These are phyloP conservation scores for Engystomops pustulosus DNA, from an alignment of 2,113 vertebrate species.

Conservation along the genomic window DNA sequence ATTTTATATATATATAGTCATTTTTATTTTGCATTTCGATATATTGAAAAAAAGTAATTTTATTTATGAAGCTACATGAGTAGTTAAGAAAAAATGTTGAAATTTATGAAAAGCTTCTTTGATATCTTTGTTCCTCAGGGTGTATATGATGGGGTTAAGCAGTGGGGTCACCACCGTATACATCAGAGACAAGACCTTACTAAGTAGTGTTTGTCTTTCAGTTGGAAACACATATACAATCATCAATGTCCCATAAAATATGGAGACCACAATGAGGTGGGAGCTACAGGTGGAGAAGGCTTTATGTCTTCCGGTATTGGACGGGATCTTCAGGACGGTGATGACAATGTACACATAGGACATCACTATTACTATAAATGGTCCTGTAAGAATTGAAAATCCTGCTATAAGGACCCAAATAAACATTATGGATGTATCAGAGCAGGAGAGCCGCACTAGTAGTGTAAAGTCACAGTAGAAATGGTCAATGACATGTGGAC, in stretches of 20 bases:
- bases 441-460: not conserved
- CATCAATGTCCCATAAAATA: not conserved
- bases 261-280: not conserved
- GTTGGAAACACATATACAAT: not conserved
- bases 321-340: not conserved
- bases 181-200: not conserved
- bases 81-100: too few relatives aligned
- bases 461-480: not conserved
- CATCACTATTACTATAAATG: not conserved
- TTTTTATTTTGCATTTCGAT: too few relatives aligned
- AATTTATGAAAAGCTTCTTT: not conserved
- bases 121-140: not conserved
- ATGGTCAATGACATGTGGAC: not conserved
- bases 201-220: not conserved
- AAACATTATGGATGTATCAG: not conserved
- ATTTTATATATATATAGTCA: too few relatives aligned
- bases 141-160: not conserved
- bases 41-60: too few relatives aligned
- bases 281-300: conserved; percentile 11
- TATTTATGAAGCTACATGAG: too few relatives aligned
- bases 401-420: not conserved
- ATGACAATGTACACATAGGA: not conserved
- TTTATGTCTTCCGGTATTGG: not conserved
- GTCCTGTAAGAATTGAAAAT: not conserved
- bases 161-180: not conserved